phyloP scores from a whole-genome alignment of 2,888 invertebrate genomes.

The Hydrotaea cyrtoneurina region DNA sequence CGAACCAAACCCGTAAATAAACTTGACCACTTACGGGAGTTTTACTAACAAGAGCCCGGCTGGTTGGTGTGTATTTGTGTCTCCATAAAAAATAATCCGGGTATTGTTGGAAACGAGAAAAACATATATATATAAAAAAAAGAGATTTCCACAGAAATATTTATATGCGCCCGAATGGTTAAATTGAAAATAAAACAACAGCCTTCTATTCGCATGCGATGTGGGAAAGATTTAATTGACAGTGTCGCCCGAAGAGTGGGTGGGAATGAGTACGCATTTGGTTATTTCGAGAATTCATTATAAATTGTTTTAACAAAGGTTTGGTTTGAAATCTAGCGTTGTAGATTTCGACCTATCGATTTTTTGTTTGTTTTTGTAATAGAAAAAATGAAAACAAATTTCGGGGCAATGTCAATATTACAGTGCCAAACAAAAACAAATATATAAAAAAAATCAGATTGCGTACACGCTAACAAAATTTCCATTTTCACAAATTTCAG shows the following conservation, averaged over 20 bases:
- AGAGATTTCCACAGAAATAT: background rate
- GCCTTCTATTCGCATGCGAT: background rate
- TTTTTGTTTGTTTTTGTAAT: too few species aligned
- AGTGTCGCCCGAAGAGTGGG: background rate
- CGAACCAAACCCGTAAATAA: background rate
- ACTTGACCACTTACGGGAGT: conserved; percentile 6
- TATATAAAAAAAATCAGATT: too few species aligned
- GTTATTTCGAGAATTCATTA: background rate
- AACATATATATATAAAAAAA: too few species aligned
- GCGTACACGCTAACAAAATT: too few species aligned
- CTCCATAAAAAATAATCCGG: background rate
- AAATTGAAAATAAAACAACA: background rate
- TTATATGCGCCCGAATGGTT: background rate
- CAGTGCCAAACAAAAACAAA: too few species aligned
- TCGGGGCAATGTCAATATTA: too few species aligned
- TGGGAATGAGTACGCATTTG: background rate
- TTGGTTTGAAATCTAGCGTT: too few species aligned
- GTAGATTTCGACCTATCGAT: too few species aligned
- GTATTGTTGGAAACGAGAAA: background rate
- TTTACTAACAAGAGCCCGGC: background rate
- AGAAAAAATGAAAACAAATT: too few species aligned
- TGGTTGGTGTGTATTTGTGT: background rate
- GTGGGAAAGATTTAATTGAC: background rate
- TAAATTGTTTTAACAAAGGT: background rate
- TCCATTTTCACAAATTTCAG: too few species aligned